These are phyloP conservation scores for Pseudanteris insignis DNA, from an alignment of 2,888 invertebrate genomes.

Conservation along the genomic window DNA sequence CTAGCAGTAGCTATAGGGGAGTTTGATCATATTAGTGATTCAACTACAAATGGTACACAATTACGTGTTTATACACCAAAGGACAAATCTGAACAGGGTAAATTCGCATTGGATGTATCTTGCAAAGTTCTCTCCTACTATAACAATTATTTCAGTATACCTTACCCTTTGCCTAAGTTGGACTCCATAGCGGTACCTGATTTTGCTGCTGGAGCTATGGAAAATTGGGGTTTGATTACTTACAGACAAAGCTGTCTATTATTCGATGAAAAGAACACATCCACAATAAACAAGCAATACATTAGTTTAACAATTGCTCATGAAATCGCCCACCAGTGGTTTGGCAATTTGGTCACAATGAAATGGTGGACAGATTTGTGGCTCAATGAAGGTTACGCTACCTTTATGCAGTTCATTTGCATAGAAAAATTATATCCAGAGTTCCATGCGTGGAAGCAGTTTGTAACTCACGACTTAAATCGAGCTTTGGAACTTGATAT, in stretches of 20 bases:
- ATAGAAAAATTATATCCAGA: constrained; percentile 93
- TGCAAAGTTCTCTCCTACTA: no score
- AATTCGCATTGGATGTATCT: constrained; percentile 91
- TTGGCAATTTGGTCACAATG: constrained; percentile 98
- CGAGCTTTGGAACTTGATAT: constrained; percentile 87
- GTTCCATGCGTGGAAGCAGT: constrained; percentile 97
- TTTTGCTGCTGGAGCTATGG: constrained; percentile 96
- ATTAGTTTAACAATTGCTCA: constrained; percentile 91
- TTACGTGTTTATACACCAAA: constrained; percentile 88
- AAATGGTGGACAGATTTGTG: constrained; percentile 98
- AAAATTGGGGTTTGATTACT: constrained; percentile 89
- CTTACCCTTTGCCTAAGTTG: constrained; percentile 95
- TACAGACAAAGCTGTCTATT: constrained; percentile 86
- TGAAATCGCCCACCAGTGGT: constrained; percentile 98
- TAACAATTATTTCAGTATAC: constrained; percentile 78
- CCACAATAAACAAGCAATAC: constrained; percentile 83
- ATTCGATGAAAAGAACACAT: constrained; percentile 90
- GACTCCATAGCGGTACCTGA: constrained; percentile 97
- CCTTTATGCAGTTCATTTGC: constrained; percentile 94
- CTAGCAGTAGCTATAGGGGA: constrained; percentile 85
- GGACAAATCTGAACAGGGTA: constrained; percentile 90
- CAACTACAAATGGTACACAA: constrained; percentile 81
- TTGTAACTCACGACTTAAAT: constrained; percentile 88
- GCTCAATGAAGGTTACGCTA: constrained; percentile 96
- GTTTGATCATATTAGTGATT: constrained; percentile 90